Percentiles rank a stretch among this genome's conserved stretches.
These are phyloP conservation scores for Thereva nobilitata DNA, from an alignment of 2,888 invertebrate species.

Conservation along the genomic window DNA sequence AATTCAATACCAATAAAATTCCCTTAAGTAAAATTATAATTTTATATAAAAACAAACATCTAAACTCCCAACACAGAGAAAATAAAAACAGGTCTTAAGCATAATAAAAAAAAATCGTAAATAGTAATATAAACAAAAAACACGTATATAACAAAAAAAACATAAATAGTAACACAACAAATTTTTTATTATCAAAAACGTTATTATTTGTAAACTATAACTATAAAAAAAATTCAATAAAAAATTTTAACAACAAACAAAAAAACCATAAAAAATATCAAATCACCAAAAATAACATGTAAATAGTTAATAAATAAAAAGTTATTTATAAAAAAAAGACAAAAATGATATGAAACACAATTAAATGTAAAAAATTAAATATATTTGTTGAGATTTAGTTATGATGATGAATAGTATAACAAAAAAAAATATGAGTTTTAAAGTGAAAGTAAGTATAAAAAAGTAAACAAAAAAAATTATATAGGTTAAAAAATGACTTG, in stretches of 20 bases:
- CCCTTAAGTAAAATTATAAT: no score
- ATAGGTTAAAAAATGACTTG: slow-evolving; percentile 37
- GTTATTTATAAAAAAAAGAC: slow-evolving; percentile 13
- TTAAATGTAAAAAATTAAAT: slow-evolving; percentile 33
- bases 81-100: no score
- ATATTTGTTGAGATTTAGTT: slow-evolving; percentile 30
- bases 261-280: slow-evolving; percentile 2
- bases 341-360: slow-evolving; percentile 14
- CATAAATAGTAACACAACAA: no score
- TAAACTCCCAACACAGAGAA: no score
- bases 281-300: background rate
- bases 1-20: no score
- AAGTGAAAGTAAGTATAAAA: slow-evolving; percentile 12
- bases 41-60: no score
- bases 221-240: slow-evolving; percentile 5
- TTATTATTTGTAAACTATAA: background rate
- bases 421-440: slow-evolving; percentile 25
- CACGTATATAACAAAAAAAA: no score
- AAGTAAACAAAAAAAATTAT: no score
- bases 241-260: slow-evolving; percentile 10
- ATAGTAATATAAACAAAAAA: no score
- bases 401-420: slow-evolving; percentile 31
- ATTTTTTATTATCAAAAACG: no score
- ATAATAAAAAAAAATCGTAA: no score
- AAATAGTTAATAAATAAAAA: slow-evolving; percentile 6